Evolutionary conservation across 2,113 vertebrate species (phyloP).

Genomic region (Leucopsar rothschildi): DNA sequence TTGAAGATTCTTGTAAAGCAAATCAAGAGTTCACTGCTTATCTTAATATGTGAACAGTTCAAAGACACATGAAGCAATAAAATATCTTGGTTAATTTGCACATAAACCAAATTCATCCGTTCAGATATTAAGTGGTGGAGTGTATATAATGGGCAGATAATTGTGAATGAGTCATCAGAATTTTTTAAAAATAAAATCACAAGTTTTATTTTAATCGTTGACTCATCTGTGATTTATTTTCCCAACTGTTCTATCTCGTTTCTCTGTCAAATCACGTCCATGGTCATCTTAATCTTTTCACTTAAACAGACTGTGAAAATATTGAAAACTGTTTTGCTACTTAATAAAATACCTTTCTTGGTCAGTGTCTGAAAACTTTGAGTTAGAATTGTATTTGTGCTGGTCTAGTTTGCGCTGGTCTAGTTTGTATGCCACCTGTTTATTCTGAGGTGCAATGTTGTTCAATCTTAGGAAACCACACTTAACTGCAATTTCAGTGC

Average conservation of each 20-base stretch:
- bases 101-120: conserved; percentile 21
- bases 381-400: background rate
- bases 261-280: background rate
- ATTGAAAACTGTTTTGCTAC: fast-evolving
- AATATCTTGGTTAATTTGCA: background rate
- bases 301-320: background rate
- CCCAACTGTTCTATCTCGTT: conserved; percentile 30
- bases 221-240: conserved; percentile 51
- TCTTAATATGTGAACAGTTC: background rate
- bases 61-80: background rate
- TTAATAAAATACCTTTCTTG: background rate
- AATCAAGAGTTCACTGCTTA: background rate
- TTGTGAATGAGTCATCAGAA: conserved; percentile 46
- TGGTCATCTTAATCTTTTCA: background rate
- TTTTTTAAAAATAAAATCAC: conserved; percentile 37
- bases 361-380: background rate
- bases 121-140: background rate
- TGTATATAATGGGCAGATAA: background rate
- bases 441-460: background rate
- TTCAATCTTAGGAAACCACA: background rate
- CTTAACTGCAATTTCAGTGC: background rate
- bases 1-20: background rate
- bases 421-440: background rate
- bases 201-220: conserved; percentile 58
- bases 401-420: background rate